These are phyloP conservation scores for Bombus fervidus DNA, from an alignment of 1,140 invertebrate species.

Conservation along the genomic window DNA sequence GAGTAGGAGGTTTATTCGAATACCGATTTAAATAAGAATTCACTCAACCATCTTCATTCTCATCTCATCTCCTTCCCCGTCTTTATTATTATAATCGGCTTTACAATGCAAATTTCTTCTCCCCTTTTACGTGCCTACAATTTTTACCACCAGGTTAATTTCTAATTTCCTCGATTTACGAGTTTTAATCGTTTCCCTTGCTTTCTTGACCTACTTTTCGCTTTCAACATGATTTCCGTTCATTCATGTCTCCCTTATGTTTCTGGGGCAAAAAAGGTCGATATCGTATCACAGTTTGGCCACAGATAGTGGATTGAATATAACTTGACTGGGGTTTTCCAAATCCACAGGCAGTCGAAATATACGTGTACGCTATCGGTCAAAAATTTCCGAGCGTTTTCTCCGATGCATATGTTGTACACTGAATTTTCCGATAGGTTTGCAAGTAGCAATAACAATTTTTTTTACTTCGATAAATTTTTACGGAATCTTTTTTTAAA, in stretches of 20 bases:
- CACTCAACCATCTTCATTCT: neutral
- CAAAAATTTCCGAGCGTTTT: too few species aligned
- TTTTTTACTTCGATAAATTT: neutral
- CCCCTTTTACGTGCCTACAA: neutral
- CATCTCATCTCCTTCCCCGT: neutral
- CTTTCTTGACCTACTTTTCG: neutral
- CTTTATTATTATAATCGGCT: neutral
- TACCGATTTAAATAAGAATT: neutral
- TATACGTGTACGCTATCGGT: too few species aligned
- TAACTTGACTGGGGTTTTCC: neutral
- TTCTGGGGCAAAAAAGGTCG: too few species aligned
- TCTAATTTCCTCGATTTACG: neutral
- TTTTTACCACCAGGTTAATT: neutral
- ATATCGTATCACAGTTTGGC: too few species aligned
- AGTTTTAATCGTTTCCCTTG: too few species aligned
- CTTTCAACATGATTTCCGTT: too few species aligned
- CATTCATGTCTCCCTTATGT: neutral
- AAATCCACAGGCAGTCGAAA: neutral
- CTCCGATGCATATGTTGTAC: too few species aligned
- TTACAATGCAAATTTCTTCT: neutral
- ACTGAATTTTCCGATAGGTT: too few species aligned
- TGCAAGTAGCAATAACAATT: neutral
- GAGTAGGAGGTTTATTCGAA: neutral
- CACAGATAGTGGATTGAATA: neutral
- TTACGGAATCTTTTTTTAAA: neutral